Evolutionary conservation across 2,797 vertebrate species (phyloP).

Genomic region (Channallabes apus): DNA sequence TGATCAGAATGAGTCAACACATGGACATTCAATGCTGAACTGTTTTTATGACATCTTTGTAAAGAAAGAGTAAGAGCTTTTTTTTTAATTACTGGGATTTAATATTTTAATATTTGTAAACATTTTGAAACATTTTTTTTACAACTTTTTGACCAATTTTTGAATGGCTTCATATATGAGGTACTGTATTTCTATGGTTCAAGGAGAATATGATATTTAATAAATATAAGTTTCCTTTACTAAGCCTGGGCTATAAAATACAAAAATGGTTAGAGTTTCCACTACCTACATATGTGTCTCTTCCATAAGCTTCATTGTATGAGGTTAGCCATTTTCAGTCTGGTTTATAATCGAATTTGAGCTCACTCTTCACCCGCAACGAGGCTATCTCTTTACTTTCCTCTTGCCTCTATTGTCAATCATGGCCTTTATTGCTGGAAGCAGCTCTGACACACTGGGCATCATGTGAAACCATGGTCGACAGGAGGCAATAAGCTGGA

Average conservation of each 20-base stretch:
- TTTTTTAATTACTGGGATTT: neutral
- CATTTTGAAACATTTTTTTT: neutral
- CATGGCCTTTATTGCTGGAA: conserved; percentile 82
- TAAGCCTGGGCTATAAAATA: neutral
- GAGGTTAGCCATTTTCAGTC: conserved; percentile 54
- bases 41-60: conserved; percentile 59
- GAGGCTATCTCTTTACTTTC: conserved; percentile 57
- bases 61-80: conserved; percentile 14
- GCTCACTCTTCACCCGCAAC: conserved; percentile 44
- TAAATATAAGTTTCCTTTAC: neutral
- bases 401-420: conserved; percentile 70
- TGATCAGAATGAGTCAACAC: neutral
- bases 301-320: conserved; percentile 7
- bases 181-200: neutral
- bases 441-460: conserved; percentile 84
- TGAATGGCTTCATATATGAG: neutral
- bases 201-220: neutral
- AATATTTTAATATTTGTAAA: conserved; percentile 6
- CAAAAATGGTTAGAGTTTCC: neutral
- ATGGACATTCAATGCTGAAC: conserved; percentile 61
- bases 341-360: conserved; percentile 53
- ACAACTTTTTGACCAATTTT: no score
- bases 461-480: conserved; percentile 88
- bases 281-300: neutral
- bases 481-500: conserved; percentile 92